phyloP scores from a whole-genome alignment of 2,113 vertebrate species.

The Myanophis thanlyinensis region DNA sequence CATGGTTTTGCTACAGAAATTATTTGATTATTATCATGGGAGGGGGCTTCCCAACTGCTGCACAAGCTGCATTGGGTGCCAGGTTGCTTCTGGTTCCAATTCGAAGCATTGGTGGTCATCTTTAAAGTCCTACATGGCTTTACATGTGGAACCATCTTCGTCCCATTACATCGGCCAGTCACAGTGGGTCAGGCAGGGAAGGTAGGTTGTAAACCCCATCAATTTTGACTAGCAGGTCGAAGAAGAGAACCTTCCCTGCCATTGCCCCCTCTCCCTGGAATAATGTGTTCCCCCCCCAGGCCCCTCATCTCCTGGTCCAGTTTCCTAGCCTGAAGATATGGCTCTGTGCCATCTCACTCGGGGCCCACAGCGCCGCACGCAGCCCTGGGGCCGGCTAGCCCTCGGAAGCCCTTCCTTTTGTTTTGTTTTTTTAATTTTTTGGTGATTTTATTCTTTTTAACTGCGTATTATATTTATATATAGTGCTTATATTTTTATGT shows the following conservation, averaged over 20 bases:
- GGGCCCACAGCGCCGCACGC: neutral
- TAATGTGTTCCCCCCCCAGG: neutral
- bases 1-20: fast-evolving
- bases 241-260: neutral
- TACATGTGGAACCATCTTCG: neutral
- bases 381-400: neutral
- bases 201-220: neutral
- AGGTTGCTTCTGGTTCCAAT: neutral
- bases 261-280: neutral
- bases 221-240: neutral
- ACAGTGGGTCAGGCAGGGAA: neutral
- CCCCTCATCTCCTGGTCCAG: neutral
- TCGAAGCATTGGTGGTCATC: neutral
- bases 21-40: neutral
- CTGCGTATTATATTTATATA: neutral
- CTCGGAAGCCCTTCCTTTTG: neutral
- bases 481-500: neutral
- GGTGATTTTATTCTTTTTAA: neutral
- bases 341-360: neutral
- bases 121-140: neutral
- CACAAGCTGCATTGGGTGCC: neutral
- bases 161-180: neutral
- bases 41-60: neutral
- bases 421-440: neutral
- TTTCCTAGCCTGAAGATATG: neutral